Evolutionary conservation across 1,140 invertebrate genomes (phyloP).

Genomic region (Magallana gigas): DNA sequence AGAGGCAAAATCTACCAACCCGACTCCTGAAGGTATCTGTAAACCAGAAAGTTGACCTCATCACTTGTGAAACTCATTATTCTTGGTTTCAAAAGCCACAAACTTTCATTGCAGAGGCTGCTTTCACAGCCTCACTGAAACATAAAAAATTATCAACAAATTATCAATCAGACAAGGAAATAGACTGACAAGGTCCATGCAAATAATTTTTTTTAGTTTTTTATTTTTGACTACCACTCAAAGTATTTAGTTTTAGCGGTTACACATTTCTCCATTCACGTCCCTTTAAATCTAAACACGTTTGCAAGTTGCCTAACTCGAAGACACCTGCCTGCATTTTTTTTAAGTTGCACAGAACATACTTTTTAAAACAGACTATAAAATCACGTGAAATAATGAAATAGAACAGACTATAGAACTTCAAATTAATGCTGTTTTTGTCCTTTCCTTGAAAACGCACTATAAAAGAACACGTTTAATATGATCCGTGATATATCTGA

Average conservation of each 20-base stretch:
- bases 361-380: constrained; percentile 1
- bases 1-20: constrained; percentile 83
- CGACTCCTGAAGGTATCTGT: constrained; percentile 98
- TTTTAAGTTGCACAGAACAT: too few species aligned
- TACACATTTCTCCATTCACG: background rate
- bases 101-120: constrained; percentile 35
- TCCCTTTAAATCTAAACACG: background rate
- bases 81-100: background rate
- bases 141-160: background rate
- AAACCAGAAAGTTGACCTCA: constrained; percentile 99
- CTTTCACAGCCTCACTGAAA: constrained; percentile 9
- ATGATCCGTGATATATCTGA: too few species aligned
- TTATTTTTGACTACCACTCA: too few species aligned
- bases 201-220: too few species aligned
- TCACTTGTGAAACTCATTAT: constrained; percentile 98
- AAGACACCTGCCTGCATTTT: background rate
- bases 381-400: background rate
- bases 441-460: constrained; percentile 13
- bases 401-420: background rate
- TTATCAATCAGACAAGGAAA: background rate
- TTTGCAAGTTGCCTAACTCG: background rate
- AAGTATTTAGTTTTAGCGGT: background rate
- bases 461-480: background rate
- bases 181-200: too few species aligned
- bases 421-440: background rate